Percentiles rank a stretch among this genome's conserved stretches.
These are phyloP conservation scores for Dione juno DNA, from an alignment of 2,888 invertebrate genomes.

Conservation along the genomic window DNA sequence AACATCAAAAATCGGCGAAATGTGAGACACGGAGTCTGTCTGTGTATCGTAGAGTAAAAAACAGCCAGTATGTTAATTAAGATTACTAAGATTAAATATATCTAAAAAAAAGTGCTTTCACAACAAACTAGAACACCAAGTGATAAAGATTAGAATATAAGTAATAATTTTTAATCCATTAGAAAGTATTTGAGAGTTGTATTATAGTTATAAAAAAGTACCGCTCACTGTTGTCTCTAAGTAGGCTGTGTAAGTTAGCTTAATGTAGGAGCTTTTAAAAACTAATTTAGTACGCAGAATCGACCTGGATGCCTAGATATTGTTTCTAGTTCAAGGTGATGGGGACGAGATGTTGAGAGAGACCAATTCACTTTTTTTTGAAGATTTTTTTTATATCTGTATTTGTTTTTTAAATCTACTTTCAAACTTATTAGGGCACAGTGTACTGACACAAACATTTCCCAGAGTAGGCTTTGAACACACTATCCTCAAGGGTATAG, in stretches of 20 bases:
- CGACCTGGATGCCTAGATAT: conserved; percentile 29
- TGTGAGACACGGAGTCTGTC: too few relatives aligned
- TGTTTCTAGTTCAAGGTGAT: conserved; percentile 38
- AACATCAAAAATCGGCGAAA: too few relatives aligned
- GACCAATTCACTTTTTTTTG: not conserved
- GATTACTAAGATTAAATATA: not conserved
- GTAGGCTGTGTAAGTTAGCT: conserved; percentile 3
- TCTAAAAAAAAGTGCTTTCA: not conserved
- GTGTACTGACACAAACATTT: too few relatives aligned
- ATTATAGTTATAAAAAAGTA: conserved; percentile 16
- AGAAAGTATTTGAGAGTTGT: conserved; percentile 15
- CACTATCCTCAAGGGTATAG: too few relatives aligned
- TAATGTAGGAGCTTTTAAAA: conserved; percentile 14
- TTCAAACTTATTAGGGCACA: too few relatives aligned
- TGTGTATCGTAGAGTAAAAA: too few relatives aligned
- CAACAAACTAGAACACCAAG: not conserved
- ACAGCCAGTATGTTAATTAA: not conserved
- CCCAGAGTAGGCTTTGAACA: too few relatives aligned
- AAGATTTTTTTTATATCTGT: not conserved
- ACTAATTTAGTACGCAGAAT: conserved; percentile 19
- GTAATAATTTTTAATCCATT: not conserved
- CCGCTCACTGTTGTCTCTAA: conserved; percentile 1
- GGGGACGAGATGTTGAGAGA: not conserved
- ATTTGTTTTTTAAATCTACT: not conserved
- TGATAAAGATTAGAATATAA: not conserved